Evolutionary conservation across 2,113 vertebrate genomes (phyloP).

Genomic region (Alethe diademata): DNA sequence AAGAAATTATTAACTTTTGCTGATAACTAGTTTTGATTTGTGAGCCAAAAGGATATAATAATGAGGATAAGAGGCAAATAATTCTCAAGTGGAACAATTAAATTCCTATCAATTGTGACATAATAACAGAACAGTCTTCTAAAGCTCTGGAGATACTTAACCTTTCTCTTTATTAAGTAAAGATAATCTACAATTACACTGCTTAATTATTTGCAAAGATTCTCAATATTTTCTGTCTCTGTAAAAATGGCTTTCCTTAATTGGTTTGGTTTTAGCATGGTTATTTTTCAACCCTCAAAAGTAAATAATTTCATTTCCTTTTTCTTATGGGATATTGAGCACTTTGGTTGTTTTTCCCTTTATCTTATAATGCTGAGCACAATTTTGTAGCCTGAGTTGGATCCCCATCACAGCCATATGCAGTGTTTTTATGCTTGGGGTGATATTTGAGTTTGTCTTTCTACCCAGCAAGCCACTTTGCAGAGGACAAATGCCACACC

Average conservation of each 20-base stretch:
- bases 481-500: neutral
- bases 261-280: neutral
- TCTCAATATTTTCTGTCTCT: neutral
- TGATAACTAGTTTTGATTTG: conserved; percentile 33
- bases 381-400: neutral
- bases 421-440: neutral
- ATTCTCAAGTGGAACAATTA: conserved; percentile 55
- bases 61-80: conserved; percentile 52
- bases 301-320: neutral
- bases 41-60: conserved; percentile 22
- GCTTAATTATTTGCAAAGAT: conserved; percentile 10
- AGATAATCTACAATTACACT: neutral
- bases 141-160: conserved; percentile 31
- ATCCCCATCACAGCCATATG: neutral
- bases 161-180: conserved; percentile 54
- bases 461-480: neutral
- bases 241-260: neutral
- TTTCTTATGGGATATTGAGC: neutral
- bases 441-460: neutral
- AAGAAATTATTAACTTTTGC: conserved; percentile 41
- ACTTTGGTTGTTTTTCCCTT: neutral
- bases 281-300: neutral
- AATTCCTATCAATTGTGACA: conserved; percentile 45
- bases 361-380: neutral
- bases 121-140: conserved; percentile 9